These are phyloP conservation scores for Phrynocephalus guinanensis DNA, from an alignment of 2,797 vertebrate genomes.

Conservation along the genomic window DNA sequence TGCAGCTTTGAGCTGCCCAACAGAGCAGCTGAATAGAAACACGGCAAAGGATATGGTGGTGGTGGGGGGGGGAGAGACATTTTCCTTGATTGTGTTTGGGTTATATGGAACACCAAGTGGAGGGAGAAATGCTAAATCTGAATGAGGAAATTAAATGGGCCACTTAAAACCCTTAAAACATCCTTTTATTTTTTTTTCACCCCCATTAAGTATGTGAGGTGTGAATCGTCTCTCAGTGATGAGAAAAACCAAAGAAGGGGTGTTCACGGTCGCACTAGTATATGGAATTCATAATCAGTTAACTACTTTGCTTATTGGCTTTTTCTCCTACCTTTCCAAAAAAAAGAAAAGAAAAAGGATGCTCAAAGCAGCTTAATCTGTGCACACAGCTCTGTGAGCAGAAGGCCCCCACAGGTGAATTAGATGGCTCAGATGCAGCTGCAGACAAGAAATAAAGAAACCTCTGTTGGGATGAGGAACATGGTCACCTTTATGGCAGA, in stretches of 20 bases:
- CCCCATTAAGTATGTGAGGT: not conserved
- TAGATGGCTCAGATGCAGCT: not conserved
- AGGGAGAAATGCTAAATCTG: not conserved
- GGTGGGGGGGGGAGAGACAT: not conserved
- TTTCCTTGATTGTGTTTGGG: not conserved
- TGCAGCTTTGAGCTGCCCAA: not conserved
- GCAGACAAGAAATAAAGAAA: not conserved
- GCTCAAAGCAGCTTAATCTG: too few relatives aligned
- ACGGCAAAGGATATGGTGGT: not conserved
- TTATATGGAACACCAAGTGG: not conserved
- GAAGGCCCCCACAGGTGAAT: not conserved
- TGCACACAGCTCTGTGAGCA: not conserved
- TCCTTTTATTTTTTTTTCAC: not conserved
- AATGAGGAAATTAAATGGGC: constrained; percentile 1
- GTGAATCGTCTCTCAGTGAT: not conserved
- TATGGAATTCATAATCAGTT: too few relatives aligned
- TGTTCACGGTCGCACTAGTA: not conserved
- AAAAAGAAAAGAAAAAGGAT: too few relatives aligned
- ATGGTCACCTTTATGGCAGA: not conserved
- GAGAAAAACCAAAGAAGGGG: not conserved
- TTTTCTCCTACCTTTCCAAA: too few relatives aligned
- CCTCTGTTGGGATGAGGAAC: not conserved
- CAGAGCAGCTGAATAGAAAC: not conserved
- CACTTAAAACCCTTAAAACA: not conserved
- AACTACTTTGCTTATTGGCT: too few relatives aligned